phyloP scores from a whole-genome alignment of 2,888 invertebrate genomes.

The Coenonympha glycerion region DNA sequence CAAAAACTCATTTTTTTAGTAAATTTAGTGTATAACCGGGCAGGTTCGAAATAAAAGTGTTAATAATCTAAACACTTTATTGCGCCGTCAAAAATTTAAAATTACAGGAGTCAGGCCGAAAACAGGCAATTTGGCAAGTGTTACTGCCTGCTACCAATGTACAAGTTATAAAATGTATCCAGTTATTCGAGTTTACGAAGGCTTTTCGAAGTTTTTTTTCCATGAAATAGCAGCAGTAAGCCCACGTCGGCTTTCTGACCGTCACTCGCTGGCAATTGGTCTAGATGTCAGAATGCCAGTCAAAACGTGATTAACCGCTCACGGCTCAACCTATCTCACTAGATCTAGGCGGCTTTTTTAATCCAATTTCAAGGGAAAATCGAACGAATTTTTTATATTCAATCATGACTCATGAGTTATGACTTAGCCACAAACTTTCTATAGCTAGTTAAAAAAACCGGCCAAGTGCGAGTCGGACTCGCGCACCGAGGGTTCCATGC shows the following conservation, averaged over 20 bases:
- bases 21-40: too few relatives aligned
- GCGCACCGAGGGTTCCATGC: too few relatives aligned
- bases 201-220: neutral
- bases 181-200: neutral
- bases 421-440: too few relatives aligned
- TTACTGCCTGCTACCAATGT: neutral
- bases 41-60: too few relatives aligned
- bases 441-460: too few relatives aligned
- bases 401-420: too few relatives aligned
- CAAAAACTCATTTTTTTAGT: too few relatives aligned
- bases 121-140: neutral
- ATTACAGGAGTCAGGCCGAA: neutral
- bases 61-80: neutral
- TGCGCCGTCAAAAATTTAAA: neutral
- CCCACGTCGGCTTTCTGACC: conserved; percentile 2
- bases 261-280: conserved; percentile 4
- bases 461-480: too few relatives aligned
- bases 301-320: conserved; percentile 15
- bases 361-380: neutral
- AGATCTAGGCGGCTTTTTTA: conserved; percentile 3
- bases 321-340: neutral
- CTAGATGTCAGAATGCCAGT: conserved; percentile 12
- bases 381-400: too few relatives aligned
- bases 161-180: neutral
- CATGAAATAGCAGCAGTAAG: neutral